A percentile compares a stretch with the other conserved stretches of the same genome.
phyloP scores from a whole-genome alignment of 1,140 invertebrate genomes.

The Drosophila suzukii region DNA sequence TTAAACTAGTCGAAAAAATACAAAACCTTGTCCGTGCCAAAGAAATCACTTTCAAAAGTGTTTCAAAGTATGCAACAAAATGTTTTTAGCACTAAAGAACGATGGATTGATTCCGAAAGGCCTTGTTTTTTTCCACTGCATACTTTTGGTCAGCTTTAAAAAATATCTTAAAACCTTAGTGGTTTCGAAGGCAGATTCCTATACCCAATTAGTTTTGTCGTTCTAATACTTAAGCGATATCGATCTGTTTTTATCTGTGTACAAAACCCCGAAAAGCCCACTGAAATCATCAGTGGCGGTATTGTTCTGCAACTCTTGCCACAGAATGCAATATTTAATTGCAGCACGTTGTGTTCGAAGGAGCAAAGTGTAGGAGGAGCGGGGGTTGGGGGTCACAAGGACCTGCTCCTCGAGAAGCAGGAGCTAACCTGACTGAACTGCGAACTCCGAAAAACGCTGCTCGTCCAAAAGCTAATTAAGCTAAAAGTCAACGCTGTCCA shows the following conservation, averaged over 20 bases:
- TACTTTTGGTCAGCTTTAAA: no score
- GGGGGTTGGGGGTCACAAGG: neutral
- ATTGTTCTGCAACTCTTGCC: constrained; percentile 58
- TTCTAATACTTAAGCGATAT: neutral
- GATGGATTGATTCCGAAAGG: no score
- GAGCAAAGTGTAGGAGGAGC: neutral
- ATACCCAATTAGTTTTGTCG: neutral
- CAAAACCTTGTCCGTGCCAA: no score
- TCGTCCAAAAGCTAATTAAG: constrained; percentile 78
- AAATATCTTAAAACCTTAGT: no score
- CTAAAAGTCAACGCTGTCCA: constrained; percentile 76
- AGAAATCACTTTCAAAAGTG: no score
- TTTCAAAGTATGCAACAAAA: no score
- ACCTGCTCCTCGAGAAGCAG: constrained; percentile 19
- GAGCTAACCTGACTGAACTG: constrained; percentile 45
- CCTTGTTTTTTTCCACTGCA: no score
- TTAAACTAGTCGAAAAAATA: no score
- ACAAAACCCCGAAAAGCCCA: neutral
- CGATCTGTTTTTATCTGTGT: constrained; percentile 4
- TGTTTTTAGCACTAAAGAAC: no score
- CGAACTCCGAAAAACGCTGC: constrained; percentile 42
- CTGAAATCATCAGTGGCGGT: constrained; percentile 59
- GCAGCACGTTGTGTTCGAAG: constrained; percentile 49
- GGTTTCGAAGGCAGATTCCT: no score
- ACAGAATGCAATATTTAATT: constrained; percentile 72